These are phyloP conservation scores for Pogona vitticeps DNA, from an alignment of 2,113 vertebrate species.

Conservation along the genomic window DNA sequence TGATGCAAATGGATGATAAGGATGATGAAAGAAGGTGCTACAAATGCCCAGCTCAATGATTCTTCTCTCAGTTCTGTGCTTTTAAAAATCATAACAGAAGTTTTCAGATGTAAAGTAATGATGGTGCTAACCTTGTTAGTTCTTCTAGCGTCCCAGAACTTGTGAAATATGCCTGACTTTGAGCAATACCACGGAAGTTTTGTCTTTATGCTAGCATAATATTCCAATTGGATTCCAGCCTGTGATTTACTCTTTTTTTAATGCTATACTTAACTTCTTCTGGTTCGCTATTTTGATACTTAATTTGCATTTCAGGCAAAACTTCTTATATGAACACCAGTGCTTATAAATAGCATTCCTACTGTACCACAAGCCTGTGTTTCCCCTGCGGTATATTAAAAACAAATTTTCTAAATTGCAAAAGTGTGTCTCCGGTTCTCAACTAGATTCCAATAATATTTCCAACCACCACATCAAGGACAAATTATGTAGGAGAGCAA, in stretches of 20 bases:
- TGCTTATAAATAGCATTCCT: neutral
- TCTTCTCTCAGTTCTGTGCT: neutral
- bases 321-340: neutral
- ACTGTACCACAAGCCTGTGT: neutral
- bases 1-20: neutral
- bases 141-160: too few species aligned
- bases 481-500: slow-evolving; percentile 3
- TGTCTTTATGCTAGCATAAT: too few species aligned
- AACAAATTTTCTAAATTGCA: slow-evolving; percentile 23
- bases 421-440: slow-evolving; percentile 11
- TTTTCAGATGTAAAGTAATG: too few species aligned
- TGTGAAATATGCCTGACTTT: too few species aligned
- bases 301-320: neutral
- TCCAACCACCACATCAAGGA: neutral
- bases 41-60: neutral
- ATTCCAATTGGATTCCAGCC: too few species aligned
- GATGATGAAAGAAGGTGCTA: neutral
- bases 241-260: too few species aligned
- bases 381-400: slow-evolving; percentile 14
- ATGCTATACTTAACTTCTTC: neutral
- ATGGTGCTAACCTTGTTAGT: too few species aligned
- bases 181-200: too few species aligned
- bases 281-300: neutral
- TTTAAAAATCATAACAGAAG: neutral
- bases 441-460: neutral